These are phyloP conservation scores for Copsychus sechellarum DNA, from an alignment of 2,113 vertebrate species.

Conservation along the genomic window DNA sequence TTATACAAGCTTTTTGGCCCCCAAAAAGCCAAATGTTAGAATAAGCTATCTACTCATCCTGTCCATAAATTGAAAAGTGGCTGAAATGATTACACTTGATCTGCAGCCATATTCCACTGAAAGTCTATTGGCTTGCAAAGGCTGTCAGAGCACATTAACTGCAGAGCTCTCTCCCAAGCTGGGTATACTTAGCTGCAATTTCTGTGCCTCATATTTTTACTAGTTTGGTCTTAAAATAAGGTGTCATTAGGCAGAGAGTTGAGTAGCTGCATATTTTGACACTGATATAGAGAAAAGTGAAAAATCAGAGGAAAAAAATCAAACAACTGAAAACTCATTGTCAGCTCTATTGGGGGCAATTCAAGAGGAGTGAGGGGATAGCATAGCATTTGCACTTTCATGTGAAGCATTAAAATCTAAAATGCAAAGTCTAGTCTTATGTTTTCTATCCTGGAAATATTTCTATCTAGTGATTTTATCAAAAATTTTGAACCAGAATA, in stretches of 20 bases:
- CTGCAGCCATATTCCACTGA: conserved; percentile 33
- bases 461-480: neutral
- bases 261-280: neutral
- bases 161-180: neutral
- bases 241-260: neutral
- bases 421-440: neutral
- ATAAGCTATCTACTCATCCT: conserved; percentile 1
- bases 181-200: neutral
- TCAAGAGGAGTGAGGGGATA: accelerated
- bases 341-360: accelerated
- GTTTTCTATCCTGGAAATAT: neutral
- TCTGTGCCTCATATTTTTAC: conserved; percentile 1
- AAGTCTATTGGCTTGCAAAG: conserved; percentile 9
- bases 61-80: conserved; percentile 12
- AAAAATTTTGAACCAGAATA: neutral
- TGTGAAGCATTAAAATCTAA: neutral
- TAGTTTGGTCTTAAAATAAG: neutral
- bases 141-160: neutral
- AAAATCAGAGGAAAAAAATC: neutral
- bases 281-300: neutral
- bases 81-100: neutral
- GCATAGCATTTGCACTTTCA: neutral
- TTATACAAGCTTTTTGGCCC: conserved; percentile 30
- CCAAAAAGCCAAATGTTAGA: neutral
- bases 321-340: neutral